phyloP scores from a whole-genome alignment of 1,140 invertebrate genomes.

The Steinernema feltiae region DNA sequence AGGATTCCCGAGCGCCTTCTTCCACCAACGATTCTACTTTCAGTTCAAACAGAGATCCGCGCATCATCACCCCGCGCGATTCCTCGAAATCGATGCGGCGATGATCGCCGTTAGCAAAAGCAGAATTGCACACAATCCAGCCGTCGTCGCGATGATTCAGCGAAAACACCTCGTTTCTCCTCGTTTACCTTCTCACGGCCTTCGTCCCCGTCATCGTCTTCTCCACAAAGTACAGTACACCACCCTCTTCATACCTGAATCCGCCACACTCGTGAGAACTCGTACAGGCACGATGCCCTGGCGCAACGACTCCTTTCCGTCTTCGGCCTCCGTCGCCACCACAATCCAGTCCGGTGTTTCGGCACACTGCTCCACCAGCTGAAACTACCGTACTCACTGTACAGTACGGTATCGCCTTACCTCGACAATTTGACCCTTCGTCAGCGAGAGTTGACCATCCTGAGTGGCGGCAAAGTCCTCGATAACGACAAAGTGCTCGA shows the following conservation, averaged over 20 bases:
- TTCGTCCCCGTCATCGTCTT: not conserved
- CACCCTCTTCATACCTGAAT: not conserved
- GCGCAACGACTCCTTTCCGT: not conserved
- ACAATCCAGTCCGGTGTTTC: not conserved
- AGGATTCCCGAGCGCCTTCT: too few species aligned
- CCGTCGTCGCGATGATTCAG: not conserved
- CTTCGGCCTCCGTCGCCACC: not conserved
- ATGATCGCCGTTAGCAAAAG: too few species aligned
- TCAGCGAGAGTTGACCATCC: not conserved
- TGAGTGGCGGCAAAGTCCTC: not conserved
- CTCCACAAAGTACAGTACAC: not conserved
- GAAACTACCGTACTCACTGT: not conserved
- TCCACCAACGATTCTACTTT: too few species aligned
- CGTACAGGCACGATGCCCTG: not conserved
- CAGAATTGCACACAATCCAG: too few species aligned
- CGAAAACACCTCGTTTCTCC: not conserved
- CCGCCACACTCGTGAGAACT: slow-evolving; percentile 4
- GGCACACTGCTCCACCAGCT: slow-evolving; percentile 2
- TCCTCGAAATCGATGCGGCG: too few species aligned
- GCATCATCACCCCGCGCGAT: too few species aligned
- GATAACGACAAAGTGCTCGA: slow-evolving; percentile 5
- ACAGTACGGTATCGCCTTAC: not conserved
- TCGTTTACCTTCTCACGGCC: not conserved
- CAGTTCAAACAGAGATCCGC: too few species aligned
- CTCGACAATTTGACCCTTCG: slow-evolving; percentile 2